Conservation (phyloP, 2,888 invertebrate species). For the Pterostichus niger region DNA sequence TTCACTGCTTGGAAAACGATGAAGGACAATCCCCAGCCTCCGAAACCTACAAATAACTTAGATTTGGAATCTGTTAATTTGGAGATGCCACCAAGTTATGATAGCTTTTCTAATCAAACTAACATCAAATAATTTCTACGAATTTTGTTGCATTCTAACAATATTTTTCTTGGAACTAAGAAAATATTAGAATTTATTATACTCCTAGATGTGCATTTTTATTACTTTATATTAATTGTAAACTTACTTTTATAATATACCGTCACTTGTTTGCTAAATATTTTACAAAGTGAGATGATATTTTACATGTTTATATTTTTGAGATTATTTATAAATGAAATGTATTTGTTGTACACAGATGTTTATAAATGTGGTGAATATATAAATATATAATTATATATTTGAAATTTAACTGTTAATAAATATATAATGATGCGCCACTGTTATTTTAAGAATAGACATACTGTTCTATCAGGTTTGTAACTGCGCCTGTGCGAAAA, state of each 20-base stretch:
- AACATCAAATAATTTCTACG: neutral
- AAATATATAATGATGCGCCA: neutral
- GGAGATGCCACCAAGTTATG: conserved; percentile 40
- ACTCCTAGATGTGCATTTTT: too few relatives aligned
- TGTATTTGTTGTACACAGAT: neutral
- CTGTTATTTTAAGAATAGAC: neutral
- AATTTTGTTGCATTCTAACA: too few relatives aligned
- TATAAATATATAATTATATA: neutral
- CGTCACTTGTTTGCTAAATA: neutral
- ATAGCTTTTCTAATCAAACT: conserved; percentile 23
- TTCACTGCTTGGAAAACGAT: conserved; percentile 4
- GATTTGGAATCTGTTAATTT: neutral
- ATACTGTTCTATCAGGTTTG: neutral
- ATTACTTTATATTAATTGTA: too few relatives aligned
- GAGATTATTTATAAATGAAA: neutral
- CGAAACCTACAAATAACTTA: neutral
- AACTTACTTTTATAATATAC: neutral
- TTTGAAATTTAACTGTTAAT: neutral
- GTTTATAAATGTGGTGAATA: too few relatives aligned
- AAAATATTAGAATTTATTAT: too few relatives aligned
- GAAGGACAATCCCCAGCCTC: conserved; percentile 5
- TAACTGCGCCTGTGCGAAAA: neutral
- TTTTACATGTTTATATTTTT: neutral
- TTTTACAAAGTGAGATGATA: neutral
- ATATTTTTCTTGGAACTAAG: too few relatives aligned